Conservation (phyloP, 2,888 invertebrate species). For the Nomada ruficornis region DNA sequence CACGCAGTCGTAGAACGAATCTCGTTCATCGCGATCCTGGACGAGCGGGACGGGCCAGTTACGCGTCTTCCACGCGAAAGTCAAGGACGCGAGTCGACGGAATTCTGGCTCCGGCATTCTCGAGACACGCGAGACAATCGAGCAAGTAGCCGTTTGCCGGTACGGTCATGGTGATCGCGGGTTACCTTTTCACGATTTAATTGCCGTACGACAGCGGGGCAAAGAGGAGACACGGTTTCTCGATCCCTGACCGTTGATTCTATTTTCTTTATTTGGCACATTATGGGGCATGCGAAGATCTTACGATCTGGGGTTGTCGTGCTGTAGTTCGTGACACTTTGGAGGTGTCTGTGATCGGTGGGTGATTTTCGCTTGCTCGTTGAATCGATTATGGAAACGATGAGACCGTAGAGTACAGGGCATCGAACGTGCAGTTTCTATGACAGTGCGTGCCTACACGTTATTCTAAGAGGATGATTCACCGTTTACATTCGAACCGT, state of each 20-base stretch:
- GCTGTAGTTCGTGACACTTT: neutral
- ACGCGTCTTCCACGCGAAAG: slow-evolving; percentile 73
- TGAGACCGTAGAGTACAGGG: neutral
- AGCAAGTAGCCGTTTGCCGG: slow-evolving; percentile 41
- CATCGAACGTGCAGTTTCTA: slow-evolving; percentile 25
- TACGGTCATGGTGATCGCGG: slow-evolving; percentile 22
- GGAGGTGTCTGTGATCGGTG: neutral
- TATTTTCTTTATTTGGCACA: neutral
- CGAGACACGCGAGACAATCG: slow-evolving; percentile 54
- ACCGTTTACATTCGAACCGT: slow-evolving; percentile 35
- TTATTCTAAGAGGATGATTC: slow-evolving; percentile 62
- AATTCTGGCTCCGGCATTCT: slow-evolving; percentile 61
- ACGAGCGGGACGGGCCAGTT: slow-evolving; percentile 66
- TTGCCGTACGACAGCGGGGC: neutral
- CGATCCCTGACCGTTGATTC: neutral
- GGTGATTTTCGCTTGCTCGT: neutral
- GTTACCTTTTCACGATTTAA: slow-evolving; percentile 5
- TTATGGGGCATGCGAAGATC: neutral
- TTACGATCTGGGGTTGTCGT: neutral
- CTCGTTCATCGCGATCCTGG: slow-evolving; percentile 71
- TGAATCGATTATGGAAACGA: slow-evolving; percentile 14
- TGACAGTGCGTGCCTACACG: slow-evolving; percentile 57
- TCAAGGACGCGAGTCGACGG: slow-evolving; percentile 70
- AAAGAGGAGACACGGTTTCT: slow-evolving; percentile 35
- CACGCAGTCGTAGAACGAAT: slow-evolving; percentile 76